These are phyloP conservation scores for Ophion obscuratus DNA, from an alignment of 2,888 invertebrate species.

Conservation along the genomic window DNA sequence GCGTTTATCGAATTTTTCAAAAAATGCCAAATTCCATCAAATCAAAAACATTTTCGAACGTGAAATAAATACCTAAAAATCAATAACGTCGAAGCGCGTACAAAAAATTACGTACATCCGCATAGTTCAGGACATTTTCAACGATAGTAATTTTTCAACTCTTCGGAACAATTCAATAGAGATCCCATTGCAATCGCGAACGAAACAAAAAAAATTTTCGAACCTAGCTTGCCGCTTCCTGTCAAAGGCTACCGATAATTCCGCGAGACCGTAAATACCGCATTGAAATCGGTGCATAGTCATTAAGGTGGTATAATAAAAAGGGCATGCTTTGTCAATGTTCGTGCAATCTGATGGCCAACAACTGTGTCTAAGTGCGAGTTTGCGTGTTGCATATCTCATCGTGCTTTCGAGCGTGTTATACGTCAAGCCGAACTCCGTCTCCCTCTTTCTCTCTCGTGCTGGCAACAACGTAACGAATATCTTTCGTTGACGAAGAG, in stretches of 20 bases:
- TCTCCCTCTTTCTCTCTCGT: slow-evolving; percentile 7
- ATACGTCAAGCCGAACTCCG: slow-evolving; percentile 23
- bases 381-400: slow-evolving; percentile 57
- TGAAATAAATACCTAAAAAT: too few species aligned
- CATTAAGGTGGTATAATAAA: background rate
- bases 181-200: background rate
- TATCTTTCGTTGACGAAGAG: slow-evolving; percentile 69
- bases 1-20: too few species aligned
- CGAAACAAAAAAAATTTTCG: background rate
- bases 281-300: slow-evolving; percentile 2
- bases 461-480: slow-evolving; percentile 61
- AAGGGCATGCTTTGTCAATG: slow-evolving; percentile 3
- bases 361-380: slow-evolving; percentile 15
- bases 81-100: too few species aligned
- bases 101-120: background rate
- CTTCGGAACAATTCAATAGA: background rate
- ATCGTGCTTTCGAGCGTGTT: slow-evolving; percentile 10
- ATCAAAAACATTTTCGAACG: too few species aligned
- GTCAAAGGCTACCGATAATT: background rate
- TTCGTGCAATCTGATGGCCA: slow-evolving; percentile 12
- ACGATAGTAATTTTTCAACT: background rate
- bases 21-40: too few species aligned
- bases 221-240: background rate
- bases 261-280: background rate
- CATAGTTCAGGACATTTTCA: background rate